A percentile compares a stretch with the other conserved stretches of the same genome.
These are phyloP conservation scores for Drosophila melanica DNA, from an alignment of 1,140 invertebrate species.

Conservation along the genomic window DNA sequence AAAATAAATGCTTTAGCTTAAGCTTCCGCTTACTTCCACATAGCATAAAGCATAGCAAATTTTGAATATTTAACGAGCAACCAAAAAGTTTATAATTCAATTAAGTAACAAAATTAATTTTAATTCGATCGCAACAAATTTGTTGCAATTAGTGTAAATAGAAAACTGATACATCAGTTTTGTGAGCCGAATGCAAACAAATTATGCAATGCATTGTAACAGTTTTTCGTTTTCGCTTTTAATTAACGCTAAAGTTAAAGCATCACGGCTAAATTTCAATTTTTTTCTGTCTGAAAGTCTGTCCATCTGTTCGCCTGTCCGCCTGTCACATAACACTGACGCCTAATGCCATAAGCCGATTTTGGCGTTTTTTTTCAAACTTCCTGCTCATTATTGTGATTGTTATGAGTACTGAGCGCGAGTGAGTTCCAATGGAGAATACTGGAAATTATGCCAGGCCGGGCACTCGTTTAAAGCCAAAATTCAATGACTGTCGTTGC, in stretches of 20 bases:
- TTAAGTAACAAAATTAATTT: slow-evolving; percentile 58
- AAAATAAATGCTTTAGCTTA: slow-evolving; percentile 19
- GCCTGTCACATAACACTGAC: slow-evolving; percentile 44
- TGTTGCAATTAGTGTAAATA: slow-evolving; percentile 69
- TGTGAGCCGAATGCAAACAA: slow-evolving; percentile 35
- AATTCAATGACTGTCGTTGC: slow-evolving; percentile 18
- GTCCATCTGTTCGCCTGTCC: background rate
- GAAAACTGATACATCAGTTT: slow-evolving; percentile 55
- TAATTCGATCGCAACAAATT: slow-evolving; percentile 46
- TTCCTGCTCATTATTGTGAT: slow-evolving; percentile 75
- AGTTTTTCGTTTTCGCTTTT: slow-evolving; percentile 38
- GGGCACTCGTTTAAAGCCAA: slow-evolving; percentile 3
- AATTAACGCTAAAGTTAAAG: slow-evolving; percentile 36
- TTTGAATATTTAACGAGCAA: background rate
- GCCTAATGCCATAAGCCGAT: slow-evolving; percentile 75
- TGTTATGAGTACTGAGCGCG: slow-evolving; percentile 28
- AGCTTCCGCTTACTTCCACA: slow-evolving; percentile 49
- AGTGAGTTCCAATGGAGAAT: slow-evolving; percentile 15
- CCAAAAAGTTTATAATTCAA: slow-evolving; percentile 33
- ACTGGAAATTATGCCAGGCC: slow-evolving; percentile 19
- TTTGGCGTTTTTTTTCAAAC: slow-evolving; percentile 55
- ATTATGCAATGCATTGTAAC: slow-evolving; percentile 67
- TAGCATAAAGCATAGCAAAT: slow-evolving; percentile 16
- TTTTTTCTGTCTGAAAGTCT: slow-evolving; percentile 3
- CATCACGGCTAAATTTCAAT: slow-evolving; percentile 23